Conservation (phyloP, 1,140 invertebrate species). For the Nasonia giraulti region DNA sequence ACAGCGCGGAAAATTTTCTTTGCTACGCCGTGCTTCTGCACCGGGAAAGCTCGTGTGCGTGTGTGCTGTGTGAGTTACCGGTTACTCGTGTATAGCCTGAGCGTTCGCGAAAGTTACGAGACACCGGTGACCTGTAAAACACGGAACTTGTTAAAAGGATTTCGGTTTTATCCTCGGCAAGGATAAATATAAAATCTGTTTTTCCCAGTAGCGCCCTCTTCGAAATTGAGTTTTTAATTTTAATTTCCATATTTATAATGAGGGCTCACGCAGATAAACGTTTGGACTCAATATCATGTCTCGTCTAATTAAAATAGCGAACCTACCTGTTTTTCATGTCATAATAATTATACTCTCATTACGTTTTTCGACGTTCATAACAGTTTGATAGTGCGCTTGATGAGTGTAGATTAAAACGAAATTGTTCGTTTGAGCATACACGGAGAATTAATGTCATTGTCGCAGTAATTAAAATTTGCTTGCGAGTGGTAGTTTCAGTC, state of each 20-base stretch:
- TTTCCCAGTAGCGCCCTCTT: neutral
- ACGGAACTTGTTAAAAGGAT: neutral
- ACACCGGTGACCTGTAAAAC: slow-evolving; percentile 2
- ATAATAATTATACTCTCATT: too few relatives aligned
- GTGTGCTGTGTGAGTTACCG: neutral
- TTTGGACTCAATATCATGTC: too few relatives aligned
- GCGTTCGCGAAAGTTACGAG: neutral
- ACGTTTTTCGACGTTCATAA: too few relatives aligned
- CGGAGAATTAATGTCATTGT: too few relatives aligned
- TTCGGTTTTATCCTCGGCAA: neutral
- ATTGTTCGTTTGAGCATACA: too few relatives aligned
- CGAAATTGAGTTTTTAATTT: neutral
- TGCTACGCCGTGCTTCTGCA: neutral
- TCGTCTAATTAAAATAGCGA: too few relatives aligned
- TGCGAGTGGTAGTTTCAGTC: too few relatives aligned
- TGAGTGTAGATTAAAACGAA: too few relatives aligned
- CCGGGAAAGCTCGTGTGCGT: neutral
- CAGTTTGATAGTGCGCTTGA: too few relatives aligned
- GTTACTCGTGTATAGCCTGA: neutral
- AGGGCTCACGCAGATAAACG: neutral
- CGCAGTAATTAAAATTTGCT: too few relatives aligned
- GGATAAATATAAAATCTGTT: neutral
- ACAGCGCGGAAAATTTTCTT: neutral
- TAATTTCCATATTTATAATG: neutral
- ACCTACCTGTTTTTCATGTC: too few relatives aligned